Base-by-base conservation (phyloP, 2,888 invertebrate genomes). In the Balanococcus diminutus region DNA sequence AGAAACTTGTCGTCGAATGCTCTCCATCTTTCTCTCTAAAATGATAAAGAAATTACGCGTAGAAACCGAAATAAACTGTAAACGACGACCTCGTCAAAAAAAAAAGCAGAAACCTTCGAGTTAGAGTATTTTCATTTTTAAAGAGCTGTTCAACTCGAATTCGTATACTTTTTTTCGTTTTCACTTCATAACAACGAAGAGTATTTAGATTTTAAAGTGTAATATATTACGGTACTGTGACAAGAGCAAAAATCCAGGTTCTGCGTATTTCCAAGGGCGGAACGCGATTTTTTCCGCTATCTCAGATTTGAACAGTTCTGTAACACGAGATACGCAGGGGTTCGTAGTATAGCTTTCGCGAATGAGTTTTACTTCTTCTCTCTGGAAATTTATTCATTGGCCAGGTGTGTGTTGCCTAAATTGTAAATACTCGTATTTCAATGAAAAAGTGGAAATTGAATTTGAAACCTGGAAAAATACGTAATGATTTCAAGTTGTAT, bases 91-190 rank as follows among this genome's bases (percentile, higher is more conserved):
- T 9, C 6, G 56, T 61, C 56, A 61, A 25, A 25, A 61, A 25
- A n/a, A 51, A 1, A 19, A 22, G 22, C 22, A 39, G 46, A 46
- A 46, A 46, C n/a, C 16, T 16, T 11, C 39, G 56, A 1, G 56
- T 22, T 61, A 61, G 5, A 61, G 22, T 61, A 51, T 61, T 61
- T 72, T 31, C 28, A 28, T 32, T 72, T 72, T 72, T 72, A 72
- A 72, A 72, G 72, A 32, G 72, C 72, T 72, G 32, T 72, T 72
- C 72, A 72, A 72, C 72, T 72, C 31, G 25, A 72, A 72, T 72
- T 72, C 72, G 31, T 72, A 72, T 72, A n/a, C n/a, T 72, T 72
- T 72, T 46, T 14, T 32, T 31, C 72, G 72, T 72, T 72, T 32
- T 72, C 72, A 72, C 32, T 32, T 72, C 25, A 72, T 72, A 31